Percentiles rank a stretch among this genome's conserved stretches.
Evolutionary conservation across 2,888 invertebrate genomes (phyloP).

Genomic region (Thalpophila matura): DNA sequence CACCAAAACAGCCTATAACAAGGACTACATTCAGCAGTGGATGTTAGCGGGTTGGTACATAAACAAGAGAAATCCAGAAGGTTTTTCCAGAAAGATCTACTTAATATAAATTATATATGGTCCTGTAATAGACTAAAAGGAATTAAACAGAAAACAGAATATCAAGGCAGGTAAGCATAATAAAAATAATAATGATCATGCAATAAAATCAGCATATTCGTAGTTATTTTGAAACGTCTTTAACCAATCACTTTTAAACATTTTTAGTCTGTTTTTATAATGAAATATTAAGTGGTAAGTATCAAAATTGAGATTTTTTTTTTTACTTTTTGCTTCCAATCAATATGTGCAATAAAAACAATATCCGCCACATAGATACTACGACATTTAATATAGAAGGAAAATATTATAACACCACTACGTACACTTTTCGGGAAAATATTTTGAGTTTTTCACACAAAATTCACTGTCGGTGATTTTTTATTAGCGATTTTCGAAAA

Average conservation of each 20-base stretch:
- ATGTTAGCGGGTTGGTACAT: neutral
- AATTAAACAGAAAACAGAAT: constrained; percentile 4
- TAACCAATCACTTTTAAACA: constrained; percentile 1
- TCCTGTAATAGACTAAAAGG: neutral
- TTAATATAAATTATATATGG: neutral
- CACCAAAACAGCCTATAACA: no score
- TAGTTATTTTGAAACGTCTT: constrained; percentile 7
- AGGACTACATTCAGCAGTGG: neutral
- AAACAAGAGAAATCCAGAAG: constrained; percentile 1
- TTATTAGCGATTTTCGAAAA: constrained; percentile 59
- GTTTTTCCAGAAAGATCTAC: constrained; percentile 4
- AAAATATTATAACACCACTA: constrained; percentile 51
- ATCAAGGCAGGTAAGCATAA: neutral
- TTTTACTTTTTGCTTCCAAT: constrained; percentile 57
- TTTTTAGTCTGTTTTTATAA: no score
- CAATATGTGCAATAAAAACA: constrained; percentile 70
- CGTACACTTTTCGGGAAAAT: constrained; percentile 56
- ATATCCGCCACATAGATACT: constrained; percentile 40
- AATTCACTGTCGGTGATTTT: constrained; percentile 54
- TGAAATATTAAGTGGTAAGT: no score
- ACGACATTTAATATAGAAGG: constrained; percentile 32
- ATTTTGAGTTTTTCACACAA: constrained; percentile 63
- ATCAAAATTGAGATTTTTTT: no score
- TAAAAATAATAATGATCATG: constrained; percentile 8
- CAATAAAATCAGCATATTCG: neutral